phyloP scores from a whole-genome alignment of 2,797 vertebrate genomes.

The Mus caroli region DNA sequence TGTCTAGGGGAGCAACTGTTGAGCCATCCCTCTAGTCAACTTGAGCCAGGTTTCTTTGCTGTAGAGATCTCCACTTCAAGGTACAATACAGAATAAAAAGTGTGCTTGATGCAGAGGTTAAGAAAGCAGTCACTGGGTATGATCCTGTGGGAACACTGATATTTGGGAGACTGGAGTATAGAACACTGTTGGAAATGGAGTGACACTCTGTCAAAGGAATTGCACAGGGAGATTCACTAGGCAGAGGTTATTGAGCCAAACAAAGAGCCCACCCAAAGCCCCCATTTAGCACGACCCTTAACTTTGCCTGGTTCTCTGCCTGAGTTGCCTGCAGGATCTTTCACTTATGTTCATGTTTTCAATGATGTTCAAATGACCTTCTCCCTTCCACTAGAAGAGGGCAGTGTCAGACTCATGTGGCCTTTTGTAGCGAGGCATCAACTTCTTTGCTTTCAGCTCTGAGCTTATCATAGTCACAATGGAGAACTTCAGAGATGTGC shows the following conservation, averaged over 20 bases:
- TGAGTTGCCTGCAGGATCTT: slow-evolving; percentile 29
- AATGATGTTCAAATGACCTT: background rate
- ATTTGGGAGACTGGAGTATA: background rate
- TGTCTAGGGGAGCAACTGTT: background rate
- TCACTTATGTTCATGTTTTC: background rate
- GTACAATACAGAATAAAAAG: background rate
- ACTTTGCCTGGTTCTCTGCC: slow-evolving; percentile 54
- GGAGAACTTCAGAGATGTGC: background rate
- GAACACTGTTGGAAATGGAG: background rate
- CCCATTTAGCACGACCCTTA: slow-evolving; percentile 77
- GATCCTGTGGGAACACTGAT: background rate
- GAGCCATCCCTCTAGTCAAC: background rate
- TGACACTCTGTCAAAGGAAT: background rate
- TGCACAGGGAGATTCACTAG: background rate
- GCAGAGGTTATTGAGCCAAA: background rate
- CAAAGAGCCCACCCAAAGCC: background rate
- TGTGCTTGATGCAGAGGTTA: background rate
- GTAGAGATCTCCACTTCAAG: background rate
- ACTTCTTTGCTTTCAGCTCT: background rate
- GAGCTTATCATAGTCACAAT: background rate
- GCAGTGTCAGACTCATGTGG: background rate
- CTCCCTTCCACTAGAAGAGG: background rate
- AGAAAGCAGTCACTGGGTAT: background rate
- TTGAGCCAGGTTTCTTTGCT: background rate
- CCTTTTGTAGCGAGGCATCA: background rate